Conservation (phyloP, 1,140 invertebrate genomes). For the Pentalonia nigronervosa region DNA sequence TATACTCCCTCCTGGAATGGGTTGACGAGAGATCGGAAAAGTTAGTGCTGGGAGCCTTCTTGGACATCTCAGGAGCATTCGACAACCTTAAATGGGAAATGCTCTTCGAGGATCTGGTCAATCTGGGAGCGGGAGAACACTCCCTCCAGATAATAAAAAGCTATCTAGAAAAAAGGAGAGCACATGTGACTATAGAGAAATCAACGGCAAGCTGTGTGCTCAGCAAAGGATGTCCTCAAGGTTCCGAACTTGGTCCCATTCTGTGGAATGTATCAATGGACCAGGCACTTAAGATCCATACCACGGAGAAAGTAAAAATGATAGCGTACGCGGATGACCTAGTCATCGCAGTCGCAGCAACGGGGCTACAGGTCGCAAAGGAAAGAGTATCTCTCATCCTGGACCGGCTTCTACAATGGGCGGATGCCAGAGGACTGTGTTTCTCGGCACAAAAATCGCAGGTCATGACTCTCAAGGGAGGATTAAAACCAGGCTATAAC, state of each 20-base stretch:
- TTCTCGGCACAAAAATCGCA: constrained; percentile 16
- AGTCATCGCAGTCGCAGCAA: background rate
- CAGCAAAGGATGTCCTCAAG: too few relatives aligned
- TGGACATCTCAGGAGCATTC: constrained; percentile 49
- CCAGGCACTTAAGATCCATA: background rate
- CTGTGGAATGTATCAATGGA: background rate
- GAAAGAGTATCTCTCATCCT: too few relatives aligned
- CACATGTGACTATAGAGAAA: background rate
- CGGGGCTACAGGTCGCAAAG: background rate
- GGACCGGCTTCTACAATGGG: background rate
- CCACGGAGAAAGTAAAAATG: background rate
- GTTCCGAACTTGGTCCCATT: background rate
- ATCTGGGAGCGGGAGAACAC: background rate
- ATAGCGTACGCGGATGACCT: background rate
- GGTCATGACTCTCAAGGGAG: background rate
- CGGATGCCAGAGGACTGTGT: background rate
- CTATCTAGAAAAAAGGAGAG: background rate
- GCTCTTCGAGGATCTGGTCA: background rate
- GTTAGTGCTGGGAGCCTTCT: too few relatives aligned
- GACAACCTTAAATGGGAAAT: background rate
- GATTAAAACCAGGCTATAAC: background rate
- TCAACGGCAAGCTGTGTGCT: background rate
- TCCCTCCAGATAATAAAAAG: background rate
- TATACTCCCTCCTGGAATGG: too few relatives aligned
- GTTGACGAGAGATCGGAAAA: too few relatives aligned